Evolutionary conservation across 35 echinoderm and acorn worm species (phyloP), one percentile per base, ranked within the genome.

Genomic region (Heliocidaris tuberculata): DNA sequence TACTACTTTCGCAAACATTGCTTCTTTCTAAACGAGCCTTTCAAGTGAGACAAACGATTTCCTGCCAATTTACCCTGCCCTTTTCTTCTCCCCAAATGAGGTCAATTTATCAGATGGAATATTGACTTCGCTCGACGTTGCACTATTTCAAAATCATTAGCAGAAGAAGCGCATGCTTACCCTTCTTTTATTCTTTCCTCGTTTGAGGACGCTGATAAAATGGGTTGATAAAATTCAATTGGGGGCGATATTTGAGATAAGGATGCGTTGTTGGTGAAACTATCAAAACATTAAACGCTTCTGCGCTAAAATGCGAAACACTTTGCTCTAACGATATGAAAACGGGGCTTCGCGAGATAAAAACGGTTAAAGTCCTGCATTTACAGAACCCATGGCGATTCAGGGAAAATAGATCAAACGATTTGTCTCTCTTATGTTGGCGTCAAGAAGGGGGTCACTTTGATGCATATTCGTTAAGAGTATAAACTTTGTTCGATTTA

Each of bases 161-260:
- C 65, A 78, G 27, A 78, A 56, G 52, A n/a, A 78, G 65, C 65
- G 65, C 15, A 78, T 78, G 11, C 27, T 19, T 78, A 5, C 21
- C 21, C 5, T 7, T 78, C 7, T 78, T n/a, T 78, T 78, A 78
- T 78, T 78, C 65, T n/a, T 78, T 19, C 21, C 65, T 78, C 19
- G 2, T 78, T 78, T 78, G 17, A 8, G 65, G 52, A 78, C 19
- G 21, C 65, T 78, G 65, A 78, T 78, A 19, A 78, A 78, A 78
- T 78, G 65, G 65, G 65, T 78, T 78, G 65, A 78, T 78, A 78
- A 78, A 78, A 78, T 78, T 78, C 65, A n/a, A 78, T 78, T 78
- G 21, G 65, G 65, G 65, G 65, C 65, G 65, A 78, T 78, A 27
- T n/a, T 27, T 78, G 65, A 78, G 65, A 78, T 78, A 78, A 78